Base-by-base conservation (phyloP, 2,113 vertebrate species). In the Hemiprocne comata region DNA sequence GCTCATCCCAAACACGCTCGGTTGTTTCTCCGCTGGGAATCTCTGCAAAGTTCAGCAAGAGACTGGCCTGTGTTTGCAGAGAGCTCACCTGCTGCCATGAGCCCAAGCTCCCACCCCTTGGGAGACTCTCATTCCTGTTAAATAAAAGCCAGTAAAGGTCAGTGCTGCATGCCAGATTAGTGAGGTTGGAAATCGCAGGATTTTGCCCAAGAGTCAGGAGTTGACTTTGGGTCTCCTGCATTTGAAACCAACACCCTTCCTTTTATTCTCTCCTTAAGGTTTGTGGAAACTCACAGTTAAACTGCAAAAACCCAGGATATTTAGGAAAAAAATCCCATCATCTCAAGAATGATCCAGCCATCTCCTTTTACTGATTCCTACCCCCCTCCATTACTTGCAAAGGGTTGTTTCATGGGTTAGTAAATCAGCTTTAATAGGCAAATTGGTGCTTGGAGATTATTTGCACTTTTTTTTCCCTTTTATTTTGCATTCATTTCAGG, bases 1-100 rank as follows among this genome's bases (percentile, higher is more conserved):
- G 72, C 65, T 89, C 57, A 25, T 53, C 57, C 69, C 88, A 5
- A 19, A 17, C 61, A 8, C 11, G 12, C 0, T 4, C 26, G 0
- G 34, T 14, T 9, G 11, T 5, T 3, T 78, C 46, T 76, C 87
- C 26, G 0, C 50, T 2, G 95, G 90, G 83, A 90, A 20, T 1
- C 76, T 97, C 81, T 51, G 96, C 82, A 97, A 97, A 97, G 96
- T 96, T 97, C 95, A 97, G 90, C 0, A n/a, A 33, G 66, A 95
- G 79, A 13, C 73, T 61, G 4, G 2, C 33, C 44, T 57, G 23
- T 91, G 87, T 95, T 95, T 90, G 21, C 85, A 40, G 31, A 64
- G 48, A 58, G 85, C 95, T 94, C 70, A 46, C 78, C 83, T 60
- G 88, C 80, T 15, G 31, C 10, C 11, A 4, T 4, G 57, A 69